Evolutionary conservation across 2,888 invertebrate species (phyloP), one percentile per base, ranked within the genome.

Genomic region (Hypomecis atomaria): DNA sequence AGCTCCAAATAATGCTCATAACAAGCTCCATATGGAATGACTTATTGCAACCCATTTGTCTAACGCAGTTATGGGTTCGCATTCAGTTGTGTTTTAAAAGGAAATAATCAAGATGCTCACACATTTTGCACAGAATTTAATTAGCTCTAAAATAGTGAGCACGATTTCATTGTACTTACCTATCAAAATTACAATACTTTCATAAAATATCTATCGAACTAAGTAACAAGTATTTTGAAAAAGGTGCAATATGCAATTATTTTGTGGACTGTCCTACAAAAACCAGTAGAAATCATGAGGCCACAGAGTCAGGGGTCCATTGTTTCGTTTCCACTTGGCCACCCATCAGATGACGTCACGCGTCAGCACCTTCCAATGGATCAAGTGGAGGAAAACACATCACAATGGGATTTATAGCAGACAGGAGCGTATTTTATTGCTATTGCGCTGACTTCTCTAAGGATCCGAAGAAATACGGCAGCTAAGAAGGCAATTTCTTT

Each of bases 261-360:
- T 58, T 48, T 57, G 33, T 11, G 4, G 45, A 40, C 6, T 1
- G 8, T 48, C 42, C 38, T 34, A 52, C 10, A 58, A 60, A 53
- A 58, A 45, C 54, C 57, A 50, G 33, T 53, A 50, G 60, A 75
- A 75, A 77, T 70, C 68, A 76, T 69, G 70, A 74, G 75, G 75
- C 77, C 76, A 73, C 72, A 70, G 74, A 76, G 75, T 75, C 75
- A 79, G 79, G 79, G 77, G 79, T 78, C 75, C 81, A 84, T 86
- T 86, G 85, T 85, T 87, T 82, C 76, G 81, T 86, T 90, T 88
- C 86, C 89, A 87, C 83, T 81, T 81, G 85, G 89, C 78, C 81
- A 83, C 71, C 75, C 79, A 85, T 82, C 85, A 83, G 87, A 87
- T 90, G 84, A 89, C 86, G 88, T 85, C 88, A 91, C 84, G 88